These are phyloP conservation scores for Sycon ciliatum DNA, from an alignment of 37 sponge, comb jelly and placozoan species.

Conservation along the genomic window DNA sequence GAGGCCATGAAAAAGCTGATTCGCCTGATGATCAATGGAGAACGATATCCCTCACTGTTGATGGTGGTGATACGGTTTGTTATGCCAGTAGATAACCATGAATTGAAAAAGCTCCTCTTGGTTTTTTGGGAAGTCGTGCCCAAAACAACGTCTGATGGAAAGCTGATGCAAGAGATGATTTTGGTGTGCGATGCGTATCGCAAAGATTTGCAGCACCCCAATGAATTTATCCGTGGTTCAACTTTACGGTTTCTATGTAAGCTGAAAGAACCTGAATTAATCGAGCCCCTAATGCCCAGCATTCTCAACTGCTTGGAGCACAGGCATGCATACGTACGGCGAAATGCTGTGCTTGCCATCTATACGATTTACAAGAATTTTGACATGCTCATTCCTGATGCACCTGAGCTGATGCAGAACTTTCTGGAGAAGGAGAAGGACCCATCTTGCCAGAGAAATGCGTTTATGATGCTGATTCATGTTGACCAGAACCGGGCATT, in stretches of 20 bases:
- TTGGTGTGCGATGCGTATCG: slow-evolving; percentile 64
- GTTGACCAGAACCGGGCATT: slow-evolving; percentile 86
- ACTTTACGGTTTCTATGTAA: slow-evolving; percentile 96
- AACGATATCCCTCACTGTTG: slow-evolving; percentile 78
- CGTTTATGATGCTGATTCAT: slow-evolving; percentile 99
- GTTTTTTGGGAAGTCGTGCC: slow-evolving; percentile 97
- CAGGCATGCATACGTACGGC: slow-evolving; percentile 91
- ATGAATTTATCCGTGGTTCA: slow-evolving; percentile 94
- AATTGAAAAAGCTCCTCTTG: slow-evolving; percentile 90
- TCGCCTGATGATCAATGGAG: slow-evolving; percentile 87
- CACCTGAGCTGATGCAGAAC: slow-evolving; percentile 90
- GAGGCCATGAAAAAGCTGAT: slow-evolving; percentile 84
- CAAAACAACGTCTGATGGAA: slow-evolving; percentile 87
- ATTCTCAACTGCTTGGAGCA: slow-evolving; percentile 91
- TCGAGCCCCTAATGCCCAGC: slow-evolving; percentile 98
- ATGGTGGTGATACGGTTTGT: slow-evolving; percentile 93
- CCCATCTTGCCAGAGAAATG: slow-evolving; percentile 96
- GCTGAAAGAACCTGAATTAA: slow-evolving; percentile 89
- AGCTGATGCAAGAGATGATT: slow-evolving; percentile 98
- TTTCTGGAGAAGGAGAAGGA: slow-evolving; percentile 93
- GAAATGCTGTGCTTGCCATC: slow-evolving; percentile 97
- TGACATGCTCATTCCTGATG: slow-evolving; percentile 88
- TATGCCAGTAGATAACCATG: slow-evolving; percentile 83
- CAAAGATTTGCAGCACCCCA: slow-evolving; percentile 90
- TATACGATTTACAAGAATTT: slow-evolving; percentile 97